Base-by-base conservation (phyloP, 1,140 invertebrate species). In the Melanaphis sacchari region DNA sequence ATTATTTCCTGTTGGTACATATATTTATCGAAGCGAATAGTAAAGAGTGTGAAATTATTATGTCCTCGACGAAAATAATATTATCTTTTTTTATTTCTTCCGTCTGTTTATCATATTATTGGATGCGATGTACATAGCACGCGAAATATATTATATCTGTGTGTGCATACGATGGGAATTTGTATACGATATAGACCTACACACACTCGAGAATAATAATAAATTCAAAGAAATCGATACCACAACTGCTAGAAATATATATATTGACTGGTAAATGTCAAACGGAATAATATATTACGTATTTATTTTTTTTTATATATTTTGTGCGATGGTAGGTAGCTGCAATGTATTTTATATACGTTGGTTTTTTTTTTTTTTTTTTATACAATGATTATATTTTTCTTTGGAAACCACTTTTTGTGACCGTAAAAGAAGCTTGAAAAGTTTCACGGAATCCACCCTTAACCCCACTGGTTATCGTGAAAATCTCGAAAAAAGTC, bases 241-340 rank as follows among this genome's bases (percentile, higher is more conserved):
- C n/a, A 82, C 21, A 82, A 82, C n/a, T 22, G 18, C 36, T 40
- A 26, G 43, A 66, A 15, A 66, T 88, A 88, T 41, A 87, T 31
- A 88, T 49, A 43, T 76, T 6, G 59, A n/a, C 59, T 76, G 59
- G 31, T 76, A n/a, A 76, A 76, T 76, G 59, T 36, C 59, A 76
- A 76, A 76, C 31, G n/a, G n/a, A 76, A 76, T 76, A 76, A 76
- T 76, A 76, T 76, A 76, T 76, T 76, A 76, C 59, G 31, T 66
- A 31, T 66, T 66, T 66, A 31, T 49, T 49, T 49, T 46, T 49
- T 66, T 66, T 66, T 66, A 31, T 31, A 66, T 4, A 76, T 18
- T 76, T 76, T 18, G 4, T n/a, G 59, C 59, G 59, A 76, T 76
- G 31, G n/a, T n/a, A 76, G 59, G 59, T 76, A 76, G 31, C 15